Evolutionary conservation across 2,797 vertebrate genomes (phyloP), one percentile per base, ranked within the genome.

Genomic region (Glyptemys insculpta): DNA sequence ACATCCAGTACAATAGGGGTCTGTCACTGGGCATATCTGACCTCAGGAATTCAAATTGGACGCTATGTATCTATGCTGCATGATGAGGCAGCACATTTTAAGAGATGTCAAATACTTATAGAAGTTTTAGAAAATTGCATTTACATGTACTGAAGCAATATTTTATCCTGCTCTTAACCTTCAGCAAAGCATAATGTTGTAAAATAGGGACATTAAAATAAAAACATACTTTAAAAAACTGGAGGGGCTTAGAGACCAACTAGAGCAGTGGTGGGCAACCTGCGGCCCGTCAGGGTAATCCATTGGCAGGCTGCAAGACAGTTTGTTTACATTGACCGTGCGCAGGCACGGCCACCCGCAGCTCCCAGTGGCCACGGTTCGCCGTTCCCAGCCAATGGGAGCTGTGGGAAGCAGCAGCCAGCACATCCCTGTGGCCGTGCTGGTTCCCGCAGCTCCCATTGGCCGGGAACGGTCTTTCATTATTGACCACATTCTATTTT

Each of bases 101-200:
- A 83, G 6, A 87, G 80, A 87, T 31, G 49, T 54, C 85, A 62
- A 86, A 50, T 47, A 59, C 31, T 85, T 91, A 84, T 44, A 47
- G 2, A 12, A 74, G 79, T 91, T 80, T 92, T 6, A 44, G 59
- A 80, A 89, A 97, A 91, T 15, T 83, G 85, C 18, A 56, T 31
- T 59, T 14, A 53, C 1, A 16, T 15, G 44, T 34, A 44, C 59
- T 81, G 31, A 41, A 78, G 79, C 56, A 81, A 14, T 53, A 87
- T 91, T 94, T 93, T 81, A 79, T 29, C 81, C 65, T 83, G 81
- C 12, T 52, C 72, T 79, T 91, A 62, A 83, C n/a, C 49, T 86
- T 91, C 53, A 92, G 29, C 21, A 81, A 91, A 68, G 62, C 62
- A 68, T 68, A 82, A 83, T 53, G n/a, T 49, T 41, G n/a, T 72